These are phyloP conservation scores for Meloidogyne chitwoodi DNA, from an alignment of 1,140 invertebrate genomes.

Conservation along the genomic window DNA sequence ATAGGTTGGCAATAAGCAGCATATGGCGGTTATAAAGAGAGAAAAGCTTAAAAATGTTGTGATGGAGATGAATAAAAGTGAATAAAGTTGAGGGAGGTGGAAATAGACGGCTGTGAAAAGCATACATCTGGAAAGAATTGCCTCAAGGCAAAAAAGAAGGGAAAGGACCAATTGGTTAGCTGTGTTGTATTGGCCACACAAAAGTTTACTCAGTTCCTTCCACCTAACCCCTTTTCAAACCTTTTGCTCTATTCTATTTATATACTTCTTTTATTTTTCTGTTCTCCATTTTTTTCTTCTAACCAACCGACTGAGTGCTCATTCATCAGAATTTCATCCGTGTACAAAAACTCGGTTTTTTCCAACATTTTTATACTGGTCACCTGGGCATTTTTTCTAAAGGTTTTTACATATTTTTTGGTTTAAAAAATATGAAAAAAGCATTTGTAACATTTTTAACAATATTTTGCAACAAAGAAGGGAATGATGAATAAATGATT, in stretches of 20 bases:
- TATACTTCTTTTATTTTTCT: background rate
- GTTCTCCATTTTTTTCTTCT: background rate
- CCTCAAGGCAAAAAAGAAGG: conserved; percentile 9
- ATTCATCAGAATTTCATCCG: background rate
- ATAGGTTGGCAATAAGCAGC: background rate
- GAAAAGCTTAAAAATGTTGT: conserved; percentile 14
- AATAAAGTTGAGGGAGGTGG: background rate
- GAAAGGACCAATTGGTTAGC: background rate
- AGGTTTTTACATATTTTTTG: background rate
- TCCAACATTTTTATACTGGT: background rate
- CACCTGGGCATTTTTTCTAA: background rate
- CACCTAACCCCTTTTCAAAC: background rate
- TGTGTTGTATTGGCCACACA: background rate
- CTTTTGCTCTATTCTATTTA: background rate
- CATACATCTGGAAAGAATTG: conserved; percentile 1
- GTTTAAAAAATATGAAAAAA: background rate
- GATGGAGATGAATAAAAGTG: conserved; percentile 7
- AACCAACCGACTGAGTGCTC: background rate
- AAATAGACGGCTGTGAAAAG: background rate
- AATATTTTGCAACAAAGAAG: background rate
- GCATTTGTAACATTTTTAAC: background rate
- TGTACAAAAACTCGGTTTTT: background rate
- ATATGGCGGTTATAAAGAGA: background rate
- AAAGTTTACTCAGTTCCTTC: background rate
- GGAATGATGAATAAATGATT: background rate